phyloP scores from a whole-genome alignment of 2,888 invertebrate species.

The Xestia sexstrigata region DNA sequence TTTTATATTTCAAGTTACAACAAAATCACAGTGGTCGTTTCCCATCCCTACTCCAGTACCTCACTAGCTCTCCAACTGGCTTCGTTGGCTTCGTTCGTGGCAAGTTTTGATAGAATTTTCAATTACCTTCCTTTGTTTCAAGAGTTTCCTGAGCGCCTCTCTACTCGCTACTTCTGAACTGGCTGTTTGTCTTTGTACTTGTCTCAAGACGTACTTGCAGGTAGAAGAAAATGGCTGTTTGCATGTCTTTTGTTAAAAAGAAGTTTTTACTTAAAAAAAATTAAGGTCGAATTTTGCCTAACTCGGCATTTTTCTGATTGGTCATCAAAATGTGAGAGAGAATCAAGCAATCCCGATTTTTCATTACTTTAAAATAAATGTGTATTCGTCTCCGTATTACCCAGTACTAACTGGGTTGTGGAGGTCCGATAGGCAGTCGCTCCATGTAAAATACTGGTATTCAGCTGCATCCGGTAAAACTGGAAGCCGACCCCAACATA shows the following conservation, averaged over 20 bases:
- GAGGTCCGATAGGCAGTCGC: too few relatives aligned
- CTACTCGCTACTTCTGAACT: constrained; percentile 62
- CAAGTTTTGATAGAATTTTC: constrained; percentile 91
- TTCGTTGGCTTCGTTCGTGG: constrained; percentile 81
- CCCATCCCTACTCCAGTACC: constrained; percentile 66
- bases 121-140: constrained; percentile 90
- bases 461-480: too few relatives aligned
- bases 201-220: constrained; percentile 45
- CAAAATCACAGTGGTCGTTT: not conserved
- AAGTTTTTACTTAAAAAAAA: not conserved
- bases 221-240: constrained; percentile 33
- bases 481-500: too few relatives aligned
- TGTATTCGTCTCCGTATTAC: not conserved
- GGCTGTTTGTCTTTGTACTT: constrained; percentile 58
- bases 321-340: not conserved
- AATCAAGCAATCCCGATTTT: not conserved
- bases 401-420: not conserved
- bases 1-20: not conserved
- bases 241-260: not conserved
- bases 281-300: not conserved
- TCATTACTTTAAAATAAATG: not conserved
- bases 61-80: constrained; percentile 68
- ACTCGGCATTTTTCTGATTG: not conserved
- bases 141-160: constrained; percentile 78
- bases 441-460: too few relatives aligned